These are phyloP conservation scores for Odontomyia ornata DNA, from an alignment of 2,888 invertebrate genomes.

Conservation along the genomic window DNA sequence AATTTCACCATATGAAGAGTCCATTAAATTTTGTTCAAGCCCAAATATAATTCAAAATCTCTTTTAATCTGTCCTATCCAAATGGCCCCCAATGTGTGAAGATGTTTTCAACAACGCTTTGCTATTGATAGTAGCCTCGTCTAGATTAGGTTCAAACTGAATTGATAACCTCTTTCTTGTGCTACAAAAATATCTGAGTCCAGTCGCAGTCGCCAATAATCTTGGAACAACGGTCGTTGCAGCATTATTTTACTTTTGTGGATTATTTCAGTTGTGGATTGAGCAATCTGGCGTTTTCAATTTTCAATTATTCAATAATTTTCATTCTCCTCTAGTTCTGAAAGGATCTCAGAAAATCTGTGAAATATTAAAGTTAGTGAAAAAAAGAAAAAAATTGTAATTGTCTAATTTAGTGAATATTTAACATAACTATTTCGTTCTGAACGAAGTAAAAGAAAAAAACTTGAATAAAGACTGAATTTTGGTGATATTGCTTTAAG, in stretches of 20 bases:
- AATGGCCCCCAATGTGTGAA: background rate
- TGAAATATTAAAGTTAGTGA: too few relatives aligned
- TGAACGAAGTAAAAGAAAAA: background rate
- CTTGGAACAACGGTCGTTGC: slow-evolving; percentile 27
- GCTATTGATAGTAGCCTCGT: slow-evolving; percentile 12
- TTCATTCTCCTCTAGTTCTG: too few relatives aligned
- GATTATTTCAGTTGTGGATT: background rate
- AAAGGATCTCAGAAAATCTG: too few relatives aligned
- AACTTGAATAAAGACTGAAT: background rate
- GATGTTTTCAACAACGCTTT: background rate
- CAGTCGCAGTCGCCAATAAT: slow-evolving; percentile 11
- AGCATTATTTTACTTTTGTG: slow-evolving; percentile 4
- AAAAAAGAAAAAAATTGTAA: too few relatives aligned
- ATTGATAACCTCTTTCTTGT: slow-evolving; percentile 38
- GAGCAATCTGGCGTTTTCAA: background rate
- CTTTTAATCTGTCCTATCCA: background rate
- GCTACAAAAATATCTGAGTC: slow-evolving; percentile 25
- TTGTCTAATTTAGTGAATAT: too few relatives aligned
- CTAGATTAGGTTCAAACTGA: slow-evolving; percentile 14
- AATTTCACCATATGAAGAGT: too few relatives aligned
- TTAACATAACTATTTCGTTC: too few relatives aligned
- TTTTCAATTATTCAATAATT: background rate
- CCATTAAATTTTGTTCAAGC: too few relatives aligned
- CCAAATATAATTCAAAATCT: background rate
- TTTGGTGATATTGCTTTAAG: background rate